These are phyloP conservation scores for Linurgus olivaceus DNA, from an alignment of 2,797 vertebrate species.

Conservation along the genomic window DNA sequence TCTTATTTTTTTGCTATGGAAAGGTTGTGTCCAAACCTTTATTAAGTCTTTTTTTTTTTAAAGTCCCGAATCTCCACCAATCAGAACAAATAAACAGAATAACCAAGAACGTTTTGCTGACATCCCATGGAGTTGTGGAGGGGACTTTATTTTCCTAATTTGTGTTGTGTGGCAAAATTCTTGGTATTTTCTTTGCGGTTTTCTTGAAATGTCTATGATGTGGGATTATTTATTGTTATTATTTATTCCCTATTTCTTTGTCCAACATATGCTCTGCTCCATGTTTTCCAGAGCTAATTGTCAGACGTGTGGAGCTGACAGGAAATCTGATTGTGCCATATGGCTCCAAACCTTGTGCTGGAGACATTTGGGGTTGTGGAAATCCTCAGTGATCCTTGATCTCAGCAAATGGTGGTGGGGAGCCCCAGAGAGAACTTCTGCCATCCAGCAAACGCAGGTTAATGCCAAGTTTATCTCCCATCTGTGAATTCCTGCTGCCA, in stretches of 20 bases:
- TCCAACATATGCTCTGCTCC: not conserved
- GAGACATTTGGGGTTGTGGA: not conserved
- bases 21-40: not conserved
- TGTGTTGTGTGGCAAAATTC: not conserved
- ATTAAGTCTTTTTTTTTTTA: not conserved
- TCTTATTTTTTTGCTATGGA: not conserved
- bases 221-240: not conserved
- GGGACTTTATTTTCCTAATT: not conserved
- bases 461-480: not conserved
- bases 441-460: not conserved
- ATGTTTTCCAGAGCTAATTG: not conserved
- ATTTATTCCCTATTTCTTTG: not conserved
- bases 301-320: not conserved
- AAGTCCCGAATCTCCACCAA: not conserved
- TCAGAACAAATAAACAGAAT: not conserved
- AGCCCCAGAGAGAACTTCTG: not conserved
- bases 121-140: not conserved
- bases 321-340: not conserved
- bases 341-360: not conserved
- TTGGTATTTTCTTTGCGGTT: not conserved
- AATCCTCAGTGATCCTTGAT: not conserved
- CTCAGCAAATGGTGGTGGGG: not conserved
- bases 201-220: not conserved
- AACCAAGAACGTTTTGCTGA: rapidly evolving
- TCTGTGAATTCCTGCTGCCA: not conserved